Percentiles rank a stretch among this genome's conserved stretches.
Evolutionary conservation across 2,113 vertebrate genomes (phyloP).

Genomic region (Eretmodus cyanostictus): DNA sequence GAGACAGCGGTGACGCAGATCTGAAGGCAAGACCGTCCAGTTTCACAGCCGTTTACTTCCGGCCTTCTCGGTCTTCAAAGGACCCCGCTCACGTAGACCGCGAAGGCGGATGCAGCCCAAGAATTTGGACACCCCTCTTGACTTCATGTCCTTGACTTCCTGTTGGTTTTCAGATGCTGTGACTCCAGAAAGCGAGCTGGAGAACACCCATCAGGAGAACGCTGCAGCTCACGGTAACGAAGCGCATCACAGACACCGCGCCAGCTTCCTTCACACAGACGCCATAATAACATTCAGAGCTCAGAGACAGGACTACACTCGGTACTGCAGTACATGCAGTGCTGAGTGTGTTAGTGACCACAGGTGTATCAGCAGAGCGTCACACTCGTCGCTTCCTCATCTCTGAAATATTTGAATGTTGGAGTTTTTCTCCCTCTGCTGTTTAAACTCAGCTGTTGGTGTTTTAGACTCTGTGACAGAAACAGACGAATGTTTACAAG

Average conservation of each 20-base stretch:
- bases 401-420: background rate
- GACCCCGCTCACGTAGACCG: background rate
- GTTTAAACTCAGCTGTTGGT: background rate
- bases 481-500: background rate
- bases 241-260: background rate
- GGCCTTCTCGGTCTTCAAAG: background rate
- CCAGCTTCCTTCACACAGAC: background rate
- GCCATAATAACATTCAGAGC: accelerated
- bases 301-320: background rate
- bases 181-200: constrained; percentile 80
- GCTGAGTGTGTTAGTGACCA: background rate
- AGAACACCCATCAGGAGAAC: constrained; percentile 77
- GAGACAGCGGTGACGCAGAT: accelerated
- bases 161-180: constrained; percentile 72
- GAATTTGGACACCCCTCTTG: background rate
- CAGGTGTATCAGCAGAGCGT: background rate
- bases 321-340: background rate
- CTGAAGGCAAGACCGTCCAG: accelerated
- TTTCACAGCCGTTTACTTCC: accelerated
- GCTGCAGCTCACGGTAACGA: constrained; percentile 78
- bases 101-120: accelerated
- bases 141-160: background rate
- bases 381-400: background rate
- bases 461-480: background rate
- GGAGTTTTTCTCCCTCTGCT: background rate